phyloP scores from a whole-genome alignment of 2,113 vertebrate species.

The Misgurnus mizolepis region DNA sequence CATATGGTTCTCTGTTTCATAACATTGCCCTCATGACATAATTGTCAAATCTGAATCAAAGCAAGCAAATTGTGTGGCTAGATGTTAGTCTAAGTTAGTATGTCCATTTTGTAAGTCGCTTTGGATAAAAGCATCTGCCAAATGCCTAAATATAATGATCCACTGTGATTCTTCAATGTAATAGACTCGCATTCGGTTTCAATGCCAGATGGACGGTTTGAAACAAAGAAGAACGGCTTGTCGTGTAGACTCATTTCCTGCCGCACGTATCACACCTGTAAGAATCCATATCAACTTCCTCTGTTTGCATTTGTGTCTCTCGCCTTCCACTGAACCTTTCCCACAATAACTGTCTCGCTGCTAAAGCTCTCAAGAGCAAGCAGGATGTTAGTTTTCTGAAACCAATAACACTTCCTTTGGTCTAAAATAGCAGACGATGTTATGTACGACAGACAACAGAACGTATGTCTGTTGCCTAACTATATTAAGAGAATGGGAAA shows the following conservation, averaged over 20 bases:
- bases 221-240: neutral
- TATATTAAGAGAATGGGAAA: no score
- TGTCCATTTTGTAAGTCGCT: no score
- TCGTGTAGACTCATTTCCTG: slow-evolving; percentile 35
- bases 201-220: neutral
- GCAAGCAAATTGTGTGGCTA: neutral
- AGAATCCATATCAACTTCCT: slow-evolving; percentile 25
- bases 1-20: neutral
- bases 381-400: slow-evolving; percentile 55
- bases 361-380: slow-evolving; percentile 40
- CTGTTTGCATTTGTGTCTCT: slow-evolving; percentile 36
- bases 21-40: neutral
- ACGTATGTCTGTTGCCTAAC: neutral
- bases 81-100: no score
- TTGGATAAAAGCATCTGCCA: no score
- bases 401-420: slow-evolving; percentile 39
- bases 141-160: no score
- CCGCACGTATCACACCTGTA: slow-evolving; percentile 28
- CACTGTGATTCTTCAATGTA: neutral
- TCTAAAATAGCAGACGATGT: neutral
- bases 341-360: slow-evolving; percentile 42
- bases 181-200: neutral
- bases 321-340: slow-evolving; percentile 45
- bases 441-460: neutral
- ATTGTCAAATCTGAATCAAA: neutral